Conservation (phyloP, 2,113 vertebrate genomes). For the Caranx ignobilis region DNA sequence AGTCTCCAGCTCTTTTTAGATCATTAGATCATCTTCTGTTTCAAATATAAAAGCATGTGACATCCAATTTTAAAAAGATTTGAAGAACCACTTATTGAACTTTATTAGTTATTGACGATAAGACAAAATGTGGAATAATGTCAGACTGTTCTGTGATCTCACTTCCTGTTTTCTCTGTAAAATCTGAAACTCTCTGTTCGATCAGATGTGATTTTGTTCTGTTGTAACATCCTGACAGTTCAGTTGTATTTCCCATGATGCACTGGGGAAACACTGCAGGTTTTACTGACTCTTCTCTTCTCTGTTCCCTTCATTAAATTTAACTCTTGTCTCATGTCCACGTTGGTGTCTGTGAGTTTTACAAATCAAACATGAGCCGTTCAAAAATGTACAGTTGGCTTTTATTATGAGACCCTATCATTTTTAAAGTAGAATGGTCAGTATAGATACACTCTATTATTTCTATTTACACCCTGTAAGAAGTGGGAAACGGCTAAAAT, state of each 20-base stretch:
- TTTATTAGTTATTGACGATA: background rate
- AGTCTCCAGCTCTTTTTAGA: background rate
- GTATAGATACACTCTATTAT: slow-evolving; percentile 77
- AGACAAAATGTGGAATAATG: background rate
- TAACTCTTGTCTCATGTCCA: background rate
- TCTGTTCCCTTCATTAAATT: slow-evolving; percentile 52
- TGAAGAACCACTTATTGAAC: background rate
- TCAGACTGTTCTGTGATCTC: background rate
- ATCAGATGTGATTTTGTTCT: slow-evolving; percentile 34
- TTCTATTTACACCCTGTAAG: slow-evolving; percentile 80
- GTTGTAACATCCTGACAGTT: slow-evolving; percentile 32
- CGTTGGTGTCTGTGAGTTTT: background rate
- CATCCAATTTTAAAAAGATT: too few relatives aligned
- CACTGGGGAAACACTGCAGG: slow-evolving; percentile 27
- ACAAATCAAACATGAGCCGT: slow-evolving; percentile 54
- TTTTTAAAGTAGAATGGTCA: slow-evolving; percentile 75
- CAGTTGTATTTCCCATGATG: slow-evolving; percentile 24
- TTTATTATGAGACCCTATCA: slow-evolving; percentile 80
- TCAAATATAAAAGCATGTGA: background rate
- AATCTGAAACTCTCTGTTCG: too few relatives aligned
- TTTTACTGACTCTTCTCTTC: slow-evolving; percentile 14
- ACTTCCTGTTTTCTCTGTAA: background rate
- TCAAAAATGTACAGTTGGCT: slow-evolving; percentile 78
- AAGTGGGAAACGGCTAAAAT: slow-evolving; percentile 62
- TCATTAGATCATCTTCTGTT: too few relatives aligned